Base-by-base conservation (phyloP, 2,797 vertebrate species). In the Siniperca undulata region DNA sequence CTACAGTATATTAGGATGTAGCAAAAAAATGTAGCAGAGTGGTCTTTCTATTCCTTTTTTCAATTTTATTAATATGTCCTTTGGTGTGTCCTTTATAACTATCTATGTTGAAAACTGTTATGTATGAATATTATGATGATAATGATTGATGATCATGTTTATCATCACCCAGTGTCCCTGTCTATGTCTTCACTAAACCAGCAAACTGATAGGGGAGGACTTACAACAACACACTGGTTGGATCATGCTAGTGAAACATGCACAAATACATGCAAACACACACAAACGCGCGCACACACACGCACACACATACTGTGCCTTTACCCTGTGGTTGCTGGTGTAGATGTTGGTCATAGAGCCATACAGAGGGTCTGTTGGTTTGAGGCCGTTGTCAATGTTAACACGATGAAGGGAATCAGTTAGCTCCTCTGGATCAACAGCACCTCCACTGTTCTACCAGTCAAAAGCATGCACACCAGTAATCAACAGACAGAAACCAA, bases 301-400 rank as follows among this genome's bases (percentile, higher is more conserved):
- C 61, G n/a, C 27, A 52, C 59, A 34, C 67, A 61, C 48, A n/a
- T 66, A 67, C 24, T 46, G 77, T 77, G 85, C 72, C 61, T 91
- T 97, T 97, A 97, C 96, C 96, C 95, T 92, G 93, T 94, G 94
- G 92, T 91, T 95, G 95, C 88, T 90, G 95, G 89, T 93, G 94
- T 93, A 95, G 95, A 96, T 90, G 92, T 96, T 95, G 93, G 88
- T 94, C 94, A 96, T 92, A 91, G 93, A 97, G 94, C 96, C 95
- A 64, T 95, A 94, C 87, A 93, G 82, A 75, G 94, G 93, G 80
- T 96, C 94, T 86, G 95, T 48, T 77, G 93, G 88, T 94, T 89
- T 93, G 89, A 97, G 93, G 93, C 92, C 95, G 93, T 88, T 85
- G 92, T 88, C 77, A 73, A 58, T 74, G 80, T 95, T 95, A 92